Conservation (phyloP, 1,140 invertebrate genomes). For the Ceratina japonica region DNA sequence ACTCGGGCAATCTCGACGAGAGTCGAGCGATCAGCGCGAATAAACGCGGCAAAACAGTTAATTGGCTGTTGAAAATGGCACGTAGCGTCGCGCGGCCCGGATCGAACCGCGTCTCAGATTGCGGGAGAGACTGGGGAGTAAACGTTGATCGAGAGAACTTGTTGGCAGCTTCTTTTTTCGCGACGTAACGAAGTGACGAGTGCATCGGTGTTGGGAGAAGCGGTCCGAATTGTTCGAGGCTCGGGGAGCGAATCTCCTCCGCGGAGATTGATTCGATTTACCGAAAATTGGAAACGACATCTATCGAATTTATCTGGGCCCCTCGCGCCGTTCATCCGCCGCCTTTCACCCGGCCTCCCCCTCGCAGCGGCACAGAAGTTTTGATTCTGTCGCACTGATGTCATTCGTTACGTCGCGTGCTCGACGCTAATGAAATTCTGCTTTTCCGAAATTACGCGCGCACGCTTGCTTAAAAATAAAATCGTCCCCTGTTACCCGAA, state of each 20-base stretch:
- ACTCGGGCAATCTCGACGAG: neutral
- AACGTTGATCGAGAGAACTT: neutral
- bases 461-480: too few species aligned
- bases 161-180: neutral
- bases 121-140: neutral
- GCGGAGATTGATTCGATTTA: slow-evolving; percentile 6
- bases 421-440: too few species aligned
- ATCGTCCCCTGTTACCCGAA: too few species aligned
- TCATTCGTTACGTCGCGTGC: too few species aligned
- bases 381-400: too few species aligned
- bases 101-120: neutral
- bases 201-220: too few species aligned
- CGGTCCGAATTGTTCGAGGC: neutral
- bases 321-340: too few species aligned
- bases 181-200: neutral
- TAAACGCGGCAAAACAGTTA: slow-evolving; percentile 1
- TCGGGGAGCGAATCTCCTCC: neutral
- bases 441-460: too few species aligned
- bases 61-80: slow-evolving; percentile 22
- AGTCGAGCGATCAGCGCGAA: slow-evolving; percentile 1
- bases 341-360: neutral
- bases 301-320: neutral
- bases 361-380: neutral
- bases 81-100: neutral
- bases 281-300: neutral